Evolutionary conservation across 2,888 invertebrate genomes (phyloP), one percentile per base, ranked within the genome.

Genomic region (Stenichneumon culpator): DNA sequence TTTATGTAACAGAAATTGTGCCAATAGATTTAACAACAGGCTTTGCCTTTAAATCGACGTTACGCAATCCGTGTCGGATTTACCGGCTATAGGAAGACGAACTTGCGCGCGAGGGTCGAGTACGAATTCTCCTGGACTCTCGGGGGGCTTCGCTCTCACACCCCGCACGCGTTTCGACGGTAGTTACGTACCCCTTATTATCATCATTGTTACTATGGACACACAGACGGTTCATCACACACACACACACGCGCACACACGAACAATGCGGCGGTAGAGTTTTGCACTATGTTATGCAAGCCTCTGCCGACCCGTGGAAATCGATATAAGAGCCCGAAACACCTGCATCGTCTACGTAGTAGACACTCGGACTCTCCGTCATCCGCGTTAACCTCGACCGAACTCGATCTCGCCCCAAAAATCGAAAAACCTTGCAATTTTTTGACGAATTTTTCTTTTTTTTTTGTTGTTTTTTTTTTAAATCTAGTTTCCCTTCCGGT

Each of bases 261-360:
- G n/a, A 19, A 67, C n/a, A 82, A 52, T 68, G 28, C 39, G 68
- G 60, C 67, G 67, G 11, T 79, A 63, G 79, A 79, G 85, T 67
- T 82, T 85, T 85, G 82, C 85, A 80, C 75, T 72, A 25, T 82
- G 79, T 85, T 85, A 82, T 82, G 85, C 85, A 85, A 85, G 79
- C 67, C 75, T 82, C 82, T 57, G 81, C 74, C 47, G 70, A 50
- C 52, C 74, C 82, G 79, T 79, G 82, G 75, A 82, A 85, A 85
- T 85, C 85, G 85, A 85, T 85, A 85, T 79, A 77, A 79, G 79
- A 85, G 84, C 82, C 79, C 75, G 68, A 80, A 82, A 82, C 77
- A 85, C 85, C 85, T 85, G 85, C 85, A 85, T 77, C 82, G 82
- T 60, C 82, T 77, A 82, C 75, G 65, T 82, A 75, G 65, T 52